Base-by-base conservation (phyloP, 2,888 invertebrate genomes). In the Brachylomia viminalis region DNA sequence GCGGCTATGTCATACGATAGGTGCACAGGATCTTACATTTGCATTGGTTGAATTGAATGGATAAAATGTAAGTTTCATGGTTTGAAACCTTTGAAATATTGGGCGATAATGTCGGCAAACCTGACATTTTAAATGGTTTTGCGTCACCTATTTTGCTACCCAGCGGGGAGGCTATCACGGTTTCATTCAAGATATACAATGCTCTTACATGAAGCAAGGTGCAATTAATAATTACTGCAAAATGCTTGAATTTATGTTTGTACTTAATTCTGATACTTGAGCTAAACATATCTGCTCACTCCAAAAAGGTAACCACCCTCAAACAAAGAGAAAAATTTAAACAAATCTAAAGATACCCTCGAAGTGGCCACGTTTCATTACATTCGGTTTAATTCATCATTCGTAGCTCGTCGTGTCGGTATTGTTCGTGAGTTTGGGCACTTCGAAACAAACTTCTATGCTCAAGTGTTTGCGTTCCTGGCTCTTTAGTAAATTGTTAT, bases 401-500 rank as follows among this genome's bases (percentile, higher is more conserved):
- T 95, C 93, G 89, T 92, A 93, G 88, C 92, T 95, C 93, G 86
- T 89, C 86, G 94, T 92, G 88, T 88, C 92, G 92, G 94, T 94
- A 95, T 96, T 96, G 95, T 95, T 95, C 94, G 90, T 89, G 93
- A 95, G 94, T 96, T 95, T 93, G 93, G 95, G 95, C 92, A 94
- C 96, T 96, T 94, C 92, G 93, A 92, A 95, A 95, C 95, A 95
- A 96, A 96, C 93, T 96, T 96, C 93, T 89, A 91, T 92, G 92
- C 92, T 95, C 94, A 94, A 96, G 95, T 95, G 94, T 95, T 95
- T 95, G 95, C 92, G 94, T 94, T 94, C 92, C 92, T 93, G 94
- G 94, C 95, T 95, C 95, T 94, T 94, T 93, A 93, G 94, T 95
- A 95, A 95, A 96, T 96, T 96, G 95, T 96, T 96, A 95, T 96